These are phyloP conservation scores for Nebria ingens DNA, from an alignment of 1,140 invertebrate genomes.

Conservation along the genomic window DNA sequence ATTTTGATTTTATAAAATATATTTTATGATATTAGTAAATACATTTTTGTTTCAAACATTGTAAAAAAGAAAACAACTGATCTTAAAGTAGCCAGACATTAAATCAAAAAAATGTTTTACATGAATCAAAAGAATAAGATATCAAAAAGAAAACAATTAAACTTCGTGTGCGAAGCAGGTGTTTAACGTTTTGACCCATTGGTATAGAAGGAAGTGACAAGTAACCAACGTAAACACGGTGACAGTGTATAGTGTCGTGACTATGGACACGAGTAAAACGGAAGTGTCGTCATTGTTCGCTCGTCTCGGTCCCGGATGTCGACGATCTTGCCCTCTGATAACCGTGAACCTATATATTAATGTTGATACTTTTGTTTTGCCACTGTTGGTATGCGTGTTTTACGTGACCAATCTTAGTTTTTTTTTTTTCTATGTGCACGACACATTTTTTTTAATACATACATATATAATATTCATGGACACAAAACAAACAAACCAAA, in stretches of 20 bases:
- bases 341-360: constrained; percentile 1
- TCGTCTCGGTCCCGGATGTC: constrained; percentile 4
- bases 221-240: neutral
- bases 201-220: neutral
- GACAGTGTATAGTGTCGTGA: neutral
- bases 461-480: neutral
- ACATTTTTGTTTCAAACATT: no score
- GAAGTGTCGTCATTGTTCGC: constrained; percentile 6
- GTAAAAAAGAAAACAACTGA: no score
- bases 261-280: neutral
- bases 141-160: no score
- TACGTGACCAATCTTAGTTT: neutral
- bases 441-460: neutral
- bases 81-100: no score
- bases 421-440: neutral
- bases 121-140: no score
- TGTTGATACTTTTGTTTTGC: neutral
- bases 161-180: no score
- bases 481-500: no score
- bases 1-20: no score
- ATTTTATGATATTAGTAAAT: no score
- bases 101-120: no score
- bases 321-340: neutral
- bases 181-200: neutral
- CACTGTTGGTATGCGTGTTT: neutral